A percentile compares a stretch with the other conserved stretches of the same genome.
These are phyloP conservation scores for Malacosoma neustria DNA, from an alignment of 2,888 invertebrate species.

Conservation along the genomic window DNA sequence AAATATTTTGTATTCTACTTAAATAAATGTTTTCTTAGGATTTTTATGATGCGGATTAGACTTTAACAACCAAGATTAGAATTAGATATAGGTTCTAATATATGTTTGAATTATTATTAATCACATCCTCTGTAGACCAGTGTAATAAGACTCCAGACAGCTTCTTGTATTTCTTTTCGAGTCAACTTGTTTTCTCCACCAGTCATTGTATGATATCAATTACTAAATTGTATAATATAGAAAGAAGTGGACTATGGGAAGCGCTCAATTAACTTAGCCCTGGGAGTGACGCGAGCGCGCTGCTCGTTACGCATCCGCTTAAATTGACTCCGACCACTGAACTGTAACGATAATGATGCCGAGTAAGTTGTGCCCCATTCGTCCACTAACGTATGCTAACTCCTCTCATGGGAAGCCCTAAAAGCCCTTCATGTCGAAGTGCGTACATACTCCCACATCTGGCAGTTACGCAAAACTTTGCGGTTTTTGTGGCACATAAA, in stretches of 20 bases:
- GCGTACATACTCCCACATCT: slow-evolving; percentile 45
- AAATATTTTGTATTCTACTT: too few species aligned
- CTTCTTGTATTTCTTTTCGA: too few species aligned
- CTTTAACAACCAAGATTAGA: too few species aligned
- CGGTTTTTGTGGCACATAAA: slow-evolving; percentile 69
- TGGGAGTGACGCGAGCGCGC: slow-evolving; percentile 42
- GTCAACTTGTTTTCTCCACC: too few species aligned
- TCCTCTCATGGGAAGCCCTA: slow-evolving; percentile 59
- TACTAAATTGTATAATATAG: too few species aligned
- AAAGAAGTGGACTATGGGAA: slow-evolving; percentile 38
- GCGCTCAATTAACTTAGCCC: slow-evolving; percentile 51
- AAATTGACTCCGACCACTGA: slow-evolving; percentile 57
- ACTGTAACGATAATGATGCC: slow-evolving; percentile 61
- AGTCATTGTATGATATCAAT: too few species aligned
- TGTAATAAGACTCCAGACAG: too few species aligned
- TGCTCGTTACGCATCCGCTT: slow-evolving; percentile 52
- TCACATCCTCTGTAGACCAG: too few species aligned
- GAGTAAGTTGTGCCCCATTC: slow-evolving; percentile 46
- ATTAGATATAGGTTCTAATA: too few species aligned
- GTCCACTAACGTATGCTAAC: slow-evolving; percentile 52
- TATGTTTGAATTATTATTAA: too few species aligned
- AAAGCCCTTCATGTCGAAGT: slow-evolving; percentile 47
- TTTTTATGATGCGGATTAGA: too few species aligned
- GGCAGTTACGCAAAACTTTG: slow-evolving; percentile 62
- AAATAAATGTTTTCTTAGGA: too few species aligned